phyloP scores from a whole-genome alignment of 2,888 invertebrate genomes.

The Lithophane socia region DNA sequence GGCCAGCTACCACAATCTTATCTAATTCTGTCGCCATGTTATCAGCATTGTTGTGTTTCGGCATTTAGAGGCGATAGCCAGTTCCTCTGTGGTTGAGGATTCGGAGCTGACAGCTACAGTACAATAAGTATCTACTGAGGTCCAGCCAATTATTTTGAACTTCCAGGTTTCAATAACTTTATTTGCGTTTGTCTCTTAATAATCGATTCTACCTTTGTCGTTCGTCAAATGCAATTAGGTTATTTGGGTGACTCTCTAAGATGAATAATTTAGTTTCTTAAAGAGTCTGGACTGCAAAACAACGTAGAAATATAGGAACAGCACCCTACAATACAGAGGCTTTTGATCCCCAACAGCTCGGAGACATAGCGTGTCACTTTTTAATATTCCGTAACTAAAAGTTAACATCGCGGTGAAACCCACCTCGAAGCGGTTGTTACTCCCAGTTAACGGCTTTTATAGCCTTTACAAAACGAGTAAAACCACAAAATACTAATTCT shows the following conservation, averaged over 20 bases:
- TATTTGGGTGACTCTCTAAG: not conserved
- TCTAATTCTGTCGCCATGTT: no score
- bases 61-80: no score
- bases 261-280: not conserved
- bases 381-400: slow-evolving; percentile 39
- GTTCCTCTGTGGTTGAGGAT: no score
- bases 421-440: slow-evolving; percentile 71
- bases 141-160: not conserved
- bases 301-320: not conserved
- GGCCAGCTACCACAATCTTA: no score
- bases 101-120: not conserved
- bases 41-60: no score
- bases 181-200: not conserved
- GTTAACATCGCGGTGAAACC: slow-evolving; percentile 49
- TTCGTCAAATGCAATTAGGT: not conserved
- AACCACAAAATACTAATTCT: slow-evolving; percentile 87
- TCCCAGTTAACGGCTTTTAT: slow-evolving; percentile 81
- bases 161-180: not conserved
- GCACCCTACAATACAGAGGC: not conserved
- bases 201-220: no score
- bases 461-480: slow-evolving; percentile 81
- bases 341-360: not conserved
- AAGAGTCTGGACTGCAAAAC: not conserved
- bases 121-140: not conserved
- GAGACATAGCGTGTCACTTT: slow-evolving; percentile 16